Evolutionary conservation across 1,140 invertebrate species (phyloP).

Genomic region (Drosophila asahinai): DNA sequence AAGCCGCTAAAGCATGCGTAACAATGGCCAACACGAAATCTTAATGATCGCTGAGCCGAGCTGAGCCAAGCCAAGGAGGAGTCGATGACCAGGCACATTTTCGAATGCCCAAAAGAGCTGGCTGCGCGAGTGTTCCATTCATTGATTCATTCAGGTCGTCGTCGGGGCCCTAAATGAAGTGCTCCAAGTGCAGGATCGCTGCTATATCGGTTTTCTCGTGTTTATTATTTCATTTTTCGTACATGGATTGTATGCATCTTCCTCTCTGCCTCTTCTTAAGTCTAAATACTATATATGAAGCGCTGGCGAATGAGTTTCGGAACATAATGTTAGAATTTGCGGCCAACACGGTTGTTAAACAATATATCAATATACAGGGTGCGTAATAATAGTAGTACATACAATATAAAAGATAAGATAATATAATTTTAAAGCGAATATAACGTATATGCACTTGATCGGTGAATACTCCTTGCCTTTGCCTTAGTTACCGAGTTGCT

Average conservation of each 20-base stretch:
- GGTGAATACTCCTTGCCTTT: constrained; percentile 59
- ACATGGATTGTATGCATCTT: constrained; percentile 58
- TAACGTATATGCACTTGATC: constrained; percentile 58
- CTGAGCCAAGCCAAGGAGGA: constrained; percentile 67
- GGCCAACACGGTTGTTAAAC: constrained; percentile 65
- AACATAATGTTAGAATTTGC: constrained; percentile 62
- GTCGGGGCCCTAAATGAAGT: constrained; percentile 72
- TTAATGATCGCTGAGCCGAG: constrained; percentile 75
- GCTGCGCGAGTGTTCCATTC: constrained; percentile 55
- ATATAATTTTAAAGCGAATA: constrained; percentile 68
- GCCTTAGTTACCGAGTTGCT: constrained; percentile 31
- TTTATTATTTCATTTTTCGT: constrained; percentile 72
- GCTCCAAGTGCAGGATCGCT: constrained; percentile 58
- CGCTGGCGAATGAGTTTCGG: constrained; percentile 68
- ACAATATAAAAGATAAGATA: constrained; percentile 67
- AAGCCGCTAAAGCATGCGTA: constrained; percentile 79
- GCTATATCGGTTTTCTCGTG: constrained; percentile 51
- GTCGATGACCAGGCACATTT: constrained; percentile 71
- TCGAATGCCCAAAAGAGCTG: constrained; percentile 48
- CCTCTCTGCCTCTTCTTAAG: constrained; percentile 60
- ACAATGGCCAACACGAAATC: constrained; percentile 76
- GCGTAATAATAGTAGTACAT: constrained; percentile 65
- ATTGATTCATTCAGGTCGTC: constrained; percentile 76
- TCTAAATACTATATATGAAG: constrained; percentile 74
- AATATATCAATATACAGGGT: constrained; percentile 77